Conservation (phyloP, 1,140 invertebrate species). For the Ceratina japonica region DNA sequence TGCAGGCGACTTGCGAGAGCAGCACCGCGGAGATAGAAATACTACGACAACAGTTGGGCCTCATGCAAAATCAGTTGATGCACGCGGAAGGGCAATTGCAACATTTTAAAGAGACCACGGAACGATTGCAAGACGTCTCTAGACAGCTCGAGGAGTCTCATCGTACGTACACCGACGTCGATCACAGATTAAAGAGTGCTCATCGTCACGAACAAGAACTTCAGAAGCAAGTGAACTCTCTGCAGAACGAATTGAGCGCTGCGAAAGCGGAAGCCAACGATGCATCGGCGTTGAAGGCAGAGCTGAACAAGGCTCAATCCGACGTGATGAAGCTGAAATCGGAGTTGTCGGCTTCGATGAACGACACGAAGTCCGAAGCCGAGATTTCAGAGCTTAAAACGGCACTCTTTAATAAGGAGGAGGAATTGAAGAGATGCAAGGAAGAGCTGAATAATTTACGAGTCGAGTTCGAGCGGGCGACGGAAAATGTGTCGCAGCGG, state of each 20-base stretch:
- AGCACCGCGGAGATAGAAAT: slow-evolving; percentile 76
- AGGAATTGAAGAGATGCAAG: slow-evolving; percentile 62
- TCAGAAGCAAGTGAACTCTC: slow-evolving; percentile 72
- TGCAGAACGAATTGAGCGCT: slow-evolving; percentile 71
- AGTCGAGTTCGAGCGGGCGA: slow-evolving; percentile 64
- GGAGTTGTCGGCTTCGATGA: slow-evolving; percentile 62
- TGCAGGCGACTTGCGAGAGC: slow-evolving; percentile 78
- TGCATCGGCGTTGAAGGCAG: slow-evolving; percentile 61
- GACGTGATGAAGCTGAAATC: slow-evolving; percentile 69
- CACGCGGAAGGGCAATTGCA: slow-evolving; percentile 72
- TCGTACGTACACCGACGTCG: slow-evolving; percentile 79
- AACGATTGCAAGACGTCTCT: slow-evolving; percentile 77
- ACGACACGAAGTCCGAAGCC: slow-evolving; percentile 65
- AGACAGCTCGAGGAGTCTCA: slow-evolving; percentile 82
- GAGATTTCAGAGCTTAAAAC: slow-evolving; percentile 64
- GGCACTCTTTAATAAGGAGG: slow-evolving; percentile 61
- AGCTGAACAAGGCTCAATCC: slow-evolving; percentile 65
- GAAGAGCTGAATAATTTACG: slow-evolving; percentile 63
- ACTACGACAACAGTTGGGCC: slow-evolving; percentile 75
- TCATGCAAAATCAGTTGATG: slow-evolving; percentile 77
- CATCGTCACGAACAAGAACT: slow-evolving; percentile 74
- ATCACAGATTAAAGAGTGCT: slow-evolving; percentile 79
- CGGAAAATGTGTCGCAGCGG: slow-evolving; percentile 53
- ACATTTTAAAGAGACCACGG: slow-evolving; percentile 72
- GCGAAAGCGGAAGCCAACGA: slow-evolving; percentile 69